phyloP scores from a whole-genome alignment of 2,113 vertebrate genomes.

The Oncorhynchus kisutch region DNA sequence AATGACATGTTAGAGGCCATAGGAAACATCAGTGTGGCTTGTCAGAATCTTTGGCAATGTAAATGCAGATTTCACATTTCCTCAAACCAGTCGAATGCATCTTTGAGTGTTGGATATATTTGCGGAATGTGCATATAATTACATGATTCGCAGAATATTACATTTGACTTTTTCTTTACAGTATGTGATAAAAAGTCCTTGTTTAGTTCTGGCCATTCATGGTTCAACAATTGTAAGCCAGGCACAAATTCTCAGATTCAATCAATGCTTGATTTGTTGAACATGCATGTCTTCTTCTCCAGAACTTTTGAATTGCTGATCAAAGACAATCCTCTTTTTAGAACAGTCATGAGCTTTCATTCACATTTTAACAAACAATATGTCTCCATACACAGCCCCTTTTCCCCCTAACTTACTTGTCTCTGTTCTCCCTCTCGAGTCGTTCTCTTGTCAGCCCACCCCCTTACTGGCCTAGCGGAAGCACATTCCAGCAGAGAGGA shows the following conservation, averaged over 20 bases:
- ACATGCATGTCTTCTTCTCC: not conserved
- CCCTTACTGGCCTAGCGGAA: slow-evolving; percentile 33
- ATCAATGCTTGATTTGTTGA: not conserved
- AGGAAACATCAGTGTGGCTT: not conserved
- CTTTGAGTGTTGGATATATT: not conserved
- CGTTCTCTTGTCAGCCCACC: not conserved
- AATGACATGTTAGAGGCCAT: slow-evolving; percentile 9
- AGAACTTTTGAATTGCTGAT: not conserved
- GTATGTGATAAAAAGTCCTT: not conserved
- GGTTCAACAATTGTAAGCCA: not conserved
- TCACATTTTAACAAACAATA: not conserved
- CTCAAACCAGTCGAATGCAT: not conserved
- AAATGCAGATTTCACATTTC: not conserved
- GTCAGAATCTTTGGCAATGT: not conserved
- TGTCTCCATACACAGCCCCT: not conserved
- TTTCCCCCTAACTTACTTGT: not conserved
- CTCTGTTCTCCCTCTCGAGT: slow-evolving; percentile 26
- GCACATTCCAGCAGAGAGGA: slow-evolving; percentile 50
- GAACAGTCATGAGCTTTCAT: not conserved
- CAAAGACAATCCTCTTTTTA: not conserved
- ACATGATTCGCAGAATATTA: not conserved
- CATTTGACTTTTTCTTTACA: not conserved
- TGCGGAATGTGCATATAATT: not conserved
- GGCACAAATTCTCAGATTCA: not conserved
- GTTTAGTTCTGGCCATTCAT: not conserved